Conservation (phyloP, 2,797 vertebrate genomes). For the Rhinogobio ventralis region DNA sequence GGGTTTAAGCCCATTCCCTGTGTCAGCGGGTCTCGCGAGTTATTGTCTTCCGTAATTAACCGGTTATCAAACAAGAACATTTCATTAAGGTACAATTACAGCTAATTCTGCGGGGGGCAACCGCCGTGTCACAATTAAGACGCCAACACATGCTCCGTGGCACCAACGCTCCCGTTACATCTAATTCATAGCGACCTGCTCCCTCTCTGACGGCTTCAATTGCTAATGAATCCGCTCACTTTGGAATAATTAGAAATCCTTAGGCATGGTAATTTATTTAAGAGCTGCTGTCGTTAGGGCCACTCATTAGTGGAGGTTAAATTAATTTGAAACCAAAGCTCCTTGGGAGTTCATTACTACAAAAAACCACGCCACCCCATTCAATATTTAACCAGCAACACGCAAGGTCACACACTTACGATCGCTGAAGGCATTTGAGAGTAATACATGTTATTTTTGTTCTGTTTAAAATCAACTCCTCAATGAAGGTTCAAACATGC, state of each 20-base stretch:
- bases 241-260: conserved; percentile 90
- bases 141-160: conserved; percentile 81
- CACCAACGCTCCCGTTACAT: conserved; percentile 73
- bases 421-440: conserved; percentile 41
- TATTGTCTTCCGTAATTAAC: conserved; percentile 94
- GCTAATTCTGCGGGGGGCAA: conserved; percentile 85
- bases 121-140: conserved; percentile 82
- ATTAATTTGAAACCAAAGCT: conserved; percentile 89
- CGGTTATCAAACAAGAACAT: conserved; percentile 94
- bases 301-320: conserved; percentile 75
- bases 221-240: conserved; percentile 89
- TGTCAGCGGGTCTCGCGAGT: conserved; percentile 80
- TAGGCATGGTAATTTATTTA: conserved; percentile 89
- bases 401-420: conserved; percentile 66
- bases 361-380: conserved; percentile 70
- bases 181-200: conserved; percentile 84
- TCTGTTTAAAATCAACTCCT: neutral
- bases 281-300: conserved; percentile 83
- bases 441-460: neutral
- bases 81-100: conserved; percentile 93
- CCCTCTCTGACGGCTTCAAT: conserved; percentile 79
- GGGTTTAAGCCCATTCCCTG: conserved; percentile 53
- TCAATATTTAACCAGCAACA: conserved; percentile 80
- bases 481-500: neutral
- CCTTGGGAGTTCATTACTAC: conserved; percentile 83